Percentiles rank a stretch among this genome's conserved stretches.
Conservation (phyloP, 2,797 vertebrate genomes). For the Oceanodroma leucorhoa region DNA sequence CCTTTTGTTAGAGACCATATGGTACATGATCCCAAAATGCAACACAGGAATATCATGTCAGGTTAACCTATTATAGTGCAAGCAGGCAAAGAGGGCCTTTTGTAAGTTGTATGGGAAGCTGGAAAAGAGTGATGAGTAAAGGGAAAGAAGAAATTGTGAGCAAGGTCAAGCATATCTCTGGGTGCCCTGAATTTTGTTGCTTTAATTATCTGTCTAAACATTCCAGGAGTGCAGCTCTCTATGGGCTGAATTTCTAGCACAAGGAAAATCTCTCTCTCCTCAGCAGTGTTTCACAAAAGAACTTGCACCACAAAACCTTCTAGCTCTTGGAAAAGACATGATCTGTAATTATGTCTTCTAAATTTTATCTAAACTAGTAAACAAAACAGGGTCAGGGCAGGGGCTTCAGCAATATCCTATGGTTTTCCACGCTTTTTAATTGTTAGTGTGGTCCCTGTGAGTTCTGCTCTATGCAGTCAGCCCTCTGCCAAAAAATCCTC, state of each 20-base stretch:
- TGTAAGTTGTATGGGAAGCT: not conserved
- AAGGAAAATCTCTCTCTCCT: not conserved
- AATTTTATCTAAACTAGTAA: not conserved
- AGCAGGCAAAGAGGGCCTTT: not conserved
- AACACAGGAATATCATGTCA: not conserved
- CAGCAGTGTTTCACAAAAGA: not conserved
- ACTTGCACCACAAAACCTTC: not conserved
- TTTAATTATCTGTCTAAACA: slow-evolving; percentile 39
- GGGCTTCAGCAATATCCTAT: not conserved
- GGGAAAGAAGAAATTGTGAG: not conserved
- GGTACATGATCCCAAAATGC: not conserved
- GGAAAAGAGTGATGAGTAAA: not conserved
- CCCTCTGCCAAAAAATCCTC: not conserved
- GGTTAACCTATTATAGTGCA: not conserved
- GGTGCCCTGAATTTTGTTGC: slow-evolving; percentile 18
- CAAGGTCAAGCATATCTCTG: not conserved
- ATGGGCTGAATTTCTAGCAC: not conserved
- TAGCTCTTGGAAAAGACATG: not conserved
- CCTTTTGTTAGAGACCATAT: not conserved
- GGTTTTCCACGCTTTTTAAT: not conserved
- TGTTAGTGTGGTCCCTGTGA: not conserved
- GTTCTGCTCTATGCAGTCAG: not conserved
- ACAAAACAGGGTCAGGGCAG: not conserved
- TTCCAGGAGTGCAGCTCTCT: not conserved
- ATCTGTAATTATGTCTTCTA: not conserved